Evolutionary conservation across 2,888 invertebrate species (phyloP), one percentile per base, ranked within the genome.

Genomic region (Xestia rhomboidea): DNA sequence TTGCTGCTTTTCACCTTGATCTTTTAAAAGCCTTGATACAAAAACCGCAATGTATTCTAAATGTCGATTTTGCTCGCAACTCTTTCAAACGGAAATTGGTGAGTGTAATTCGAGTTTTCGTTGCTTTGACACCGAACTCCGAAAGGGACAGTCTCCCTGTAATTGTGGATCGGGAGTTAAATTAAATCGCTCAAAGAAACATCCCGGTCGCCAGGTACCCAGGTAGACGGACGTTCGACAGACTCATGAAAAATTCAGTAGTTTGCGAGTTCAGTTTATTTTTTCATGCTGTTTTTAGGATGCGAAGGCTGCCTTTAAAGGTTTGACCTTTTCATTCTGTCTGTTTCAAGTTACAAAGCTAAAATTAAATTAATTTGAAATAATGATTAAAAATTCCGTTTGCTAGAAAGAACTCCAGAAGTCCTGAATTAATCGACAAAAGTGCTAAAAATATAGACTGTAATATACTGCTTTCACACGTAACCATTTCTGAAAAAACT

Each of bases 161-260:
- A 95, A 94, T 95, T 93, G 93, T 92, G 91, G 89, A 92, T 92
- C 89, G 91, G 81, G 92, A 93, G 92, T 93, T 92, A 91, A 94
- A 95, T 94, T 93, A 92, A 91, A 91, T 90, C 84, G 90, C 87
- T 88, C 88, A 92, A 93, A 93, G 92, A 92, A 92, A 91, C 87
- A 88, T 86, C 86, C 86, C 87, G 83, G 89, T 87, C 89, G 83
- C 80, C 73, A 57, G 73, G 73, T 76, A 73, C 63, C 71, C 73
- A 57, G 73, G 73, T 76, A 73, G 77, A 60, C 77, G 57, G 79
- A 30, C 57, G 77, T 41, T 76, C 73, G 77, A 76, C 62, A 66
- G 73, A 70, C n/a, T 77, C 71, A 85, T 85, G 88, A 86, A 86
- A 88, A 81, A 86, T 88, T 86, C 87, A 86, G 77, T 86, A 86